phyloP scores from a whole-genome alignment of 2,888 invertebrate genomes.

The Drosophila affinis region DNA sequence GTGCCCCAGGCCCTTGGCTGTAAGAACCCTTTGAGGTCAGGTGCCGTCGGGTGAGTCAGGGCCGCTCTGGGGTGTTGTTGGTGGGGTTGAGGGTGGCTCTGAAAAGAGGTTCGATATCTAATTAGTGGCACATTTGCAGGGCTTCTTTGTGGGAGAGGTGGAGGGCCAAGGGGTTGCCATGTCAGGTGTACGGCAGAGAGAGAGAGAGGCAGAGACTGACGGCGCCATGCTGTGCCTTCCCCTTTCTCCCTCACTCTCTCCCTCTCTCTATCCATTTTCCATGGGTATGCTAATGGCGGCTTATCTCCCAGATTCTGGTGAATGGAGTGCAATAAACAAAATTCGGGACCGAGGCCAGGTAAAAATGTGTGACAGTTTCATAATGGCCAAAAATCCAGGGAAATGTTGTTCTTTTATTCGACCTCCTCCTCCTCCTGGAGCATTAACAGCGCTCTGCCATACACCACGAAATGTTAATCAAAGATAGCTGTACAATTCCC shows the following conservation, averaged over 20 bases:
- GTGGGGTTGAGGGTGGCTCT: constrained; percentile 10
- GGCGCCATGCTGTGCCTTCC: constrained; percentile 5
- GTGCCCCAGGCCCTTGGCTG: constrained; percentile 28
- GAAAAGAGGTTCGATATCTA: constrained; percentile 48
- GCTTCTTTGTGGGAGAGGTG: constrained; percentile 46
- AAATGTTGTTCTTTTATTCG: constrained; percentile 17
- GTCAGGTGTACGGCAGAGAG: background rate
- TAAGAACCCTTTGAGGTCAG: constrained; percentile 33
- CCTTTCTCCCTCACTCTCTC: constrained; percentile 2
- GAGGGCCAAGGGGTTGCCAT: background rate
- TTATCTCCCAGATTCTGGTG: constrained; percentile 56
- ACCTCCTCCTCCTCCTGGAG: background rate
- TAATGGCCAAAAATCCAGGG: constrained; percentile 53
- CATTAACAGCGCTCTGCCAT: constrained; percentile 24
- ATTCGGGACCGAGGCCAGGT: constrained; percentile 44
- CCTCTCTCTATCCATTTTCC: constrained; percentile 20
- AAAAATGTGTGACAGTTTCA: constrained; percentile 76
- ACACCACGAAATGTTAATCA: constrained; percentile 70
- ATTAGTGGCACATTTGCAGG: constrained; percentile 59
- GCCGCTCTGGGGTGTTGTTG: constrained; percentile 8
- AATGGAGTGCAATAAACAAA: constrained; percentile 61
- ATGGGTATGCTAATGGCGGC: constrained; percentile 69
- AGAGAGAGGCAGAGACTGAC: background rate
- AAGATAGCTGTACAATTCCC: constrained; percentile 74
- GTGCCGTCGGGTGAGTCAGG: constrained; percentile 39